A percentile compares a stretch with the other conserved stretches of the same genome.
phyloP scores from a whole-genome alignment of 35 echinoderm and acorn worm genomes.

The Strongylocentrotus purpuratus region DNA sequence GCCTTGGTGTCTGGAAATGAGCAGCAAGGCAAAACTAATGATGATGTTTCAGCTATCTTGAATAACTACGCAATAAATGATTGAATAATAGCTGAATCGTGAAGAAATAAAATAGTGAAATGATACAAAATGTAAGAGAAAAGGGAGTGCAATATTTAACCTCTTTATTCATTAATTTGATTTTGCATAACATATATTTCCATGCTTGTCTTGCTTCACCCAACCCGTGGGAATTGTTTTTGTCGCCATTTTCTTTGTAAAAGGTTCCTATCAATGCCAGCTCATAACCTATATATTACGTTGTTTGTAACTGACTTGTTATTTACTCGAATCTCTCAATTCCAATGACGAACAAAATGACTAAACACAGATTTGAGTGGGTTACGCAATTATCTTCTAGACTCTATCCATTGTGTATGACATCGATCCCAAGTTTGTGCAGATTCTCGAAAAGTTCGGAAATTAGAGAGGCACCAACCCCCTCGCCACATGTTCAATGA shows the following conservation, averaged over 20 bases:
- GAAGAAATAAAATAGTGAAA: too few species aligned
- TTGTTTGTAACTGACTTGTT: too few species aligned
- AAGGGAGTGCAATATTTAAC: neutral
- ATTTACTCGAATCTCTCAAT: neutral
- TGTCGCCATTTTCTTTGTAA: neutral
- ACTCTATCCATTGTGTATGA: neutral
- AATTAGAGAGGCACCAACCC: neutral
- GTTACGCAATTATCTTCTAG: neutral
- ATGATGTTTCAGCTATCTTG: too few species aligned
- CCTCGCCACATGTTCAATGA: neutral
- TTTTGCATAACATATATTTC: neutral
- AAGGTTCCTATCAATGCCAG: neutral
- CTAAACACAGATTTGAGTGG: neutral
- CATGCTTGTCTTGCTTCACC: too few species aligned
- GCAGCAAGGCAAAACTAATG: too few species aligned
- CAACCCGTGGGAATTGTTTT: neutral
- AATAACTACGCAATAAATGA: too few species aligned
- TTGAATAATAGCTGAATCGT: too few species aligned
- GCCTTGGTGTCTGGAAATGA: too few species aligned
- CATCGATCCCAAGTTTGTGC: neutral
- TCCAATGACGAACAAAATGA: neutral
- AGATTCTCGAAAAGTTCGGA: neutral
- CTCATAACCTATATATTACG: neutral
- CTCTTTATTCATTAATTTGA: neutral
- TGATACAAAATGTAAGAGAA: neutral